Conservation (phyloP, 2,797 vertebrate species). For the Artibeus jamaicensis region DNA sequence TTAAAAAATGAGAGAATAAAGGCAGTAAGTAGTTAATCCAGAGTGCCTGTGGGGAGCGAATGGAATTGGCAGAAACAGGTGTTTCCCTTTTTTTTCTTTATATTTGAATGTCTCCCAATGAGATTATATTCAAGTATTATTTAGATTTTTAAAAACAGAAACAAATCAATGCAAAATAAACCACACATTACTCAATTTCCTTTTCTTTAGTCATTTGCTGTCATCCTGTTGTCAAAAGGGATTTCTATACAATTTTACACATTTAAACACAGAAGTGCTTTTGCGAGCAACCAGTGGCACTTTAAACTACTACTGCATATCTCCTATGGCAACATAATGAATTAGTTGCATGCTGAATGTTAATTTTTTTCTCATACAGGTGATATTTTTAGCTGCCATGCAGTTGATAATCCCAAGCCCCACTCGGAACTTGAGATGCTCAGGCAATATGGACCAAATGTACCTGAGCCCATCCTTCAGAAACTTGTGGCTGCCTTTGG, state of each 20-base stretch:
- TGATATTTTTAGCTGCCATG: conserved; percentile 98
- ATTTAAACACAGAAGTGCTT: not conserved
- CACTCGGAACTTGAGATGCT: conserved; percentile 95
- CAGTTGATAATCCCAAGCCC: conserved; percentile 96
- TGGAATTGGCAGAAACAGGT: not conserved
- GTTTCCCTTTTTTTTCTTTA: not conserved
- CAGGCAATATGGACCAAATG: conserved; percentile 92
- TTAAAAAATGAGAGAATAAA: not conserved
- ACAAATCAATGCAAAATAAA: not conserved
- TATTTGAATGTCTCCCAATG: not conserved
- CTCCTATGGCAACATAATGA: not conserved
- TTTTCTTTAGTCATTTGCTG: conserved; percentile 24
- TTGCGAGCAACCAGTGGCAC: not conserved
- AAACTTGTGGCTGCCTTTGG: conserved; percentile 96
- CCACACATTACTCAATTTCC: not conserved
- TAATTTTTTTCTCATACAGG: conserved; percentile 82
- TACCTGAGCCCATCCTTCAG: conserved; percentile 89
- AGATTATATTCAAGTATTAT: not conserved
- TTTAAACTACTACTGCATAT: not conserved
- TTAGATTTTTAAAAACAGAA: not conserved
- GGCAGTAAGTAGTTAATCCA: not conserved
- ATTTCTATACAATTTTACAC: not conserved
- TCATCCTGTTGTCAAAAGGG: not conserved
- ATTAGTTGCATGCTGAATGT: not conserved
- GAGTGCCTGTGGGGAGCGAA: not conserved